Base-by-base conservation (phyloP, 2,888 invertebrate species). In the Drosophila setosimentum region DNA sequence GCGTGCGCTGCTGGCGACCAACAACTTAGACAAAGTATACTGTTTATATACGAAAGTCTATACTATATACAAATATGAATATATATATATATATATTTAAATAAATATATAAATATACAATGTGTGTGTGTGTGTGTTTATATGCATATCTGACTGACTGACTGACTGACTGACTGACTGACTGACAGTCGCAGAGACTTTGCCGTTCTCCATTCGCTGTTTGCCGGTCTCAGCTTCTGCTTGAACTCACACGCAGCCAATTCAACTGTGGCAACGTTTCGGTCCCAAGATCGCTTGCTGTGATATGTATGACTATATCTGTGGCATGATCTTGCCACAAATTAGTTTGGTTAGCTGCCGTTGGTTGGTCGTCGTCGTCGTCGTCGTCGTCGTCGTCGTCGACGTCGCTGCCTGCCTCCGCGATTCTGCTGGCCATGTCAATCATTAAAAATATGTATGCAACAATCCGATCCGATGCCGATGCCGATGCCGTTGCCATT, bases 271-370 rank as follows among this genome's bases (percentile, higher is more conserved):
- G 66, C 57, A 70, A 58, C 68, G 59, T 57, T 68, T 59, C 69
- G 70, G 50, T 58, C 63, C 80, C 73, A 63, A 75, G 85, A 83
- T 84, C 78, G 81, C 86, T 87, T 77, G 86, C 87, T 85, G 90
- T 79, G 88, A 87, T 87, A 87, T 86, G 83, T 83, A 89, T 82
- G 89, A 78, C 83, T 79, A 83, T 90, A 88, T 90, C 89, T 82
- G 77, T 80, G 84, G 90, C 82, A 86, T 83, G 87, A 88, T 88
- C 87, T 90, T 90, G 77, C 87, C 89, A 88, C 87, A 88, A 88
- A 90, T 88, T 87, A 88, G 87, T 88, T 88, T 87, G 87, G 83
- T 88, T 87, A 83, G 89, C 89, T 85, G 84, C 84, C 61, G 78
- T 82, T 80, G 79, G 69, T 37, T 61, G 58, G 29, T 45, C 71